phyloP scores from a whole-genome alignment of 2,888 invertebrate genomes.

The Meliscaeva auricollis region DNA sequence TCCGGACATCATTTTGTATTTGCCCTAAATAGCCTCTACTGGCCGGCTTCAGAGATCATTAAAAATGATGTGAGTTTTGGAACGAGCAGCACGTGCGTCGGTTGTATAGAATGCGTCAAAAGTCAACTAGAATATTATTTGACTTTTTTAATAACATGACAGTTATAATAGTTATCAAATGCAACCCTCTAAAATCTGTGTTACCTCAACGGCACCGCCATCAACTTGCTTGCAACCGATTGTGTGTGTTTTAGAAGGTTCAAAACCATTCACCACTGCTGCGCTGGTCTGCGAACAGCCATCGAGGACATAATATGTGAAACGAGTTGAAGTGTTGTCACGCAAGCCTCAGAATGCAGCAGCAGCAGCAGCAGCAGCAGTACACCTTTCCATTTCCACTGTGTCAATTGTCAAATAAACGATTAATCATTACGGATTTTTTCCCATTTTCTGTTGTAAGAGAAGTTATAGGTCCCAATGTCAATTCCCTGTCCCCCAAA shows the following conservation, averaged over 20 bases:
- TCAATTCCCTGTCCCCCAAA: conserved; percentile 55
- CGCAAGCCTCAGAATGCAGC: conserved; percentile 67
- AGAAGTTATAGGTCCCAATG: conserved; percentile 39
- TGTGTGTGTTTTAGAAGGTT: conserved; percentile 28
- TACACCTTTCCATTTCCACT: conserved; percentile 76
- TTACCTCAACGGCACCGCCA: neutral
- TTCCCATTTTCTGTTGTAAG: conserved; percentile 6
- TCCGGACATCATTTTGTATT: conserved; percentile 29
- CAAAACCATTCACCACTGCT: conserved; percentile 19
- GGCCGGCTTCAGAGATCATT: conserved; percentile 28
- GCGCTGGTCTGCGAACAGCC: conserved; percentile 8
- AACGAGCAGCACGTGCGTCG: conserved; percentile 59
- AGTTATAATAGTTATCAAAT: conserved; percentile 27
- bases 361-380: conserved; percentile 35
- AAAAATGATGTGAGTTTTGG: conserved; percentile 1
- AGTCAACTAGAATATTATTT: conserved; percentile 66
- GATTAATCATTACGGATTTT: conserved; percentile 67
- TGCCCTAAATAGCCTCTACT: neutral
- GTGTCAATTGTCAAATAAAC: conserved; percentile 61
- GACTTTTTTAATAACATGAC: conserved; percentile 59
- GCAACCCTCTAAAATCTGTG: conserved; percentile 51
- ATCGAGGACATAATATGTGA: conserved; percentile 71
- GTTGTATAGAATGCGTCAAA: conserved; percentile 53
- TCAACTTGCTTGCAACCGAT: neutral
- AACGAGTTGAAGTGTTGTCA: conserved; percentile 74